These are phyloP conservation scores for Drosophila lini DNA, from an alignment of 1,140 invertebrate genomes.

Conservation along the genomic window DNA sequence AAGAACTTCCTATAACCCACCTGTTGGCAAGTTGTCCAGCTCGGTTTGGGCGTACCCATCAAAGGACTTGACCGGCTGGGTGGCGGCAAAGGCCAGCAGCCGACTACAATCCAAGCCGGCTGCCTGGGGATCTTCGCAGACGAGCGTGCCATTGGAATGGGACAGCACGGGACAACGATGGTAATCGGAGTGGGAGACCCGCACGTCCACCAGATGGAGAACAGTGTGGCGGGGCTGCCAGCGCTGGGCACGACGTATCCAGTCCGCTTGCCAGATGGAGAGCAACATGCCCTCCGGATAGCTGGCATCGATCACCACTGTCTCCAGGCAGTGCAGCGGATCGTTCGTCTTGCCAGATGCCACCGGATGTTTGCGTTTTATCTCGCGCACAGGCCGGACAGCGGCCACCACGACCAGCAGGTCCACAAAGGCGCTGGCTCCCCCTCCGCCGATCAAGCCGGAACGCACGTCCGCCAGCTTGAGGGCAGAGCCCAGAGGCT, in stretches of 20 bases:
- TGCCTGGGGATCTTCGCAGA: slow-evolving; percentile 84
- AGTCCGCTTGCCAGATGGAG: slow-evolving; percentile 85
- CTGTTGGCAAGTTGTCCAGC: slow-evolving; percentile 42
- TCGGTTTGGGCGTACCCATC: slow-evolving; percentile 45
- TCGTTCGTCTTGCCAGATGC: slow-evolving; percentile 44
- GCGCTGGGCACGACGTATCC: slow-evolving; percentile 67
- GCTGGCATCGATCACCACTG: slow-evolving; percentile 85
- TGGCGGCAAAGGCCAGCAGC: slow-evolving; percentile 53
- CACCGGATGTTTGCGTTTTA: slow-evolving; percentile 63
- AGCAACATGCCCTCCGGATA: slow-evolving; percentile 78
- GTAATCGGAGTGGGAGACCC: slow-evolving; percentile 82
- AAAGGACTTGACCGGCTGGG: slow-evolving; percentile 14
- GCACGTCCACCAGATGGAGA: slow-evolving; percentile 85
- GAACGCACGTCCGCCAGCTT: slow-evolving; percentile 84
- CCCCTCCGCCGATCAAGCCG: slow-evolving; percentile 11
- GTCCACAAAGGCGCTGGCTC: slow-evolving; percentile 64
- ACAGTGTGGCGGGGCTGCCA: slow-evolving; percentile 85
- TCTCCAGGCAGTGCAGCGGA: slow-evolving; percentile 78
- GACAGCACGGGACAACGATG: slow-evolving; percentile 69
- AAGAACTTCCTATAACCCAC: slow-evolving; percentile 22
- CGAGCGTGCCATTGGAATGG: slow-evolving; percentile 75
- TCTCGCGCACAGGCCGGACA: slow-evolving; percentile 71
- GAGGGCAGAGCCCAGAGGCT: slow-evolving; percentile 79
- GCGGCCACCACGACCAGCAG: slow-evolving; percentile 82
- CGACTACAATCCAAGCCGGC: slow-evolving; percentile 29